These are phyloP conservation scores for Harmothoe impar DNA, from an alignment of 2,888 invertebrate genomes.

Conservation along the genomic window DNA sequence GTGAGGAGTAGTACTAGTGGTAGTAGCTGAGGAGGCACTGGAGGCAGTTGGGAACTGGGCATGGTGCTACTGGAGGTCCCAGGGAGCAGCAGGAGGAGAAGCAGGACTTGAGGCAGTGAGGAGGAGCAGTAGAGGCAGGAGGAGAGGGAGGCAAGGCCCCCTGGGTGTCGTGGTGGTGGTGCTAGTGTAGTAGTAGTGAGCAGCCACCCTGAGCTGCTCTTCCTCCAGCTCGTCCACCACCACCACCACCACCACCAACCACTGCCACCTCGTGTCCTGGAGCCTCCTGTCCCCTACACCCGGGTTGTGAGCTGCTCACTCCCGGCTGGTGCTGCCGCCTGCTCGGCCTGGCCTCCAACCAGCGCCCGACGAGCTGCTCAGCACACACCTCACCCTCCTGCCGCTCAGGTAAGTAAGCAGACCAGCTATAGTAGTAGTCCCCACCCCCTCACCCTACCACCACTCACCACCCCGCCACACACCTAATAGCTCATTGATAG, in stretches of 20 bases:
- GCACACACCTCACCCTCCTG: slow-evolving; percentile 4
- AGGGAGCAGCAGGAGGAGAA: background rate
- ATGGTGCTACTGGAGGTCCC: background rate
- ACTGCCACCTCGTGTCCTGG: background rate
- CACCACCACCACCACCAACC: background rate
- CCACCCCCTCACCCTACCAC: background rate
- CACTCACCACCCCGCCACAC: background rate
- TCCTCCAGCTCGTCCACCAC: background rate
- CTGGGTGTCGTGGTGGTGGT: background rate
- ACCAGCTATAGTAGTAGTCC: background rate
- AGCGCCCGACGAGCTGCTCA: background rate
- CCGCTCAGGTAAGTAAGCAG: background rate
- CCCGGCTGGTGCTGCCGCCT: background rate
- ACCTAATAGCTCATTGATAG: slow-evolving; percentile 19
- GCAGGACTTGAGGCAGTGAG: background rate
- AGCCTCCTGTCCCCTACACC: too few species aligned
- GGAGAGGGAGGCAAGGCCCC: background rate
- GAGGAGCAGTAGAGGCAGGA: background rate
- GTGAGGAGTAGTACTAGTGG: background rate
- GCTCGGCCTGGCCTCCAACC: background rate
- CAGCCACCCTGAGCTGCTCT: background rate
- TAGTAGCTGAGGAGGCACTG: background rate
- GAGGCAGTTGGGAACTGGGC: background rate
- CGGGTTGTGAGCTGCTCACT: background rate
- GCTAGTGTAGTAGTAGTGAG: background rate